Evolutionary conservation across 2,113 vertebrate species (phyloP).

Genomic region (Oenanthe oenanthe): DNA sequence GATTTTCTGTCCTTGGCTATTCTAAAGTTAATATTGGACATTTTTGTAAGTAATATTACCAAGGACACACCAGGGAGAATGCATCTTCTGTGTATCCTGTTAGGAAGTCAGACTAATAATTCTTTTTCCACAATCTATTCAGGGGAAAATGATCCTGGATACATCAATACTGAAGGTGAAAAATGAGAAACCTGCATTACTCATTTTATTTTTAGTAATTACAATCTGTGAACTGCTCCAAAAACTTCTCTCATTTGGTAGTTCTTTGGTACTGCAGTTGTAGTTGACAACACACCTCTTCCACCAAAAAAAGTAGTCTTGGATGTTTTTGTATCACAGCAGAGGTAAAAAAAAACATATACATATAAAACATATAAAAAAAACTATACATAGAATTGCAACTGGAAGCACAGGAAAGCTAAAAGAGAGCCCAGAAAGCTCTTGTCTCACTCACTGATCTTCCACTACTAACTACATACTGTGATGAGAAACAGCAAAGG

Average conservation of each 20-base stretch:
- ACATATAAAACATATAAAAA: no score
- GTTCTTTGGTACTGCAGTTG: neutral
- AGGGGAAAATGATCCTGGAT: neutral
- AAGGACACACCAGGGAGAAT: neutral
- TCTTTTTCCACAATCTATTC: neutral
- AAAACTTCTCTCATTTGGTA: neutral
- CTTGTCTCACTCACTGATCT: rapidly evolving
- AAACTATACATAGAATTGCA: neutral
- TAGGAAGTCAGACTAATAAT: neutral
- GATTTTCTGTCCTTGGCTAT: neutral
- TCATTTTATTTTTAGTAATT: neutral
- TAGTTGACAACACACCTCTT: neutral
- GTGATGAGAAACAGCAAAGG: neutral
- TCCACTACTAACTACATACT: neutral
- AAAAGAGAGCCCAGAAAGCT: neutral
- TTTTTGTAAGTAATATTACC: neutral
- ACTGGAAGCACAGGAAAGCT: neutral
- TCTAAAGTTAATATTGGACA: neutral
- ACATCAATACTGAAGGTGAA: neutral
- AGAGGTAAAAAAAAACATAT: neutral
- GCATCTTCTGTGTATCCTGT: neutral
- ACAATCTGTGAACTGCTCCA: neutral
- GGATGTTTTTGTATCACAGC: neutral
- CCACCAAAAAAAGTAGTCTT: neutral
- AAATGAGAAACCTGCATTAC: neutral